Evolutionary conservation across 2,888 invertebrate species (phyloP), one percentile per base, ranked within the genome.

Genomic region (Heliconius cydno): DNA sequence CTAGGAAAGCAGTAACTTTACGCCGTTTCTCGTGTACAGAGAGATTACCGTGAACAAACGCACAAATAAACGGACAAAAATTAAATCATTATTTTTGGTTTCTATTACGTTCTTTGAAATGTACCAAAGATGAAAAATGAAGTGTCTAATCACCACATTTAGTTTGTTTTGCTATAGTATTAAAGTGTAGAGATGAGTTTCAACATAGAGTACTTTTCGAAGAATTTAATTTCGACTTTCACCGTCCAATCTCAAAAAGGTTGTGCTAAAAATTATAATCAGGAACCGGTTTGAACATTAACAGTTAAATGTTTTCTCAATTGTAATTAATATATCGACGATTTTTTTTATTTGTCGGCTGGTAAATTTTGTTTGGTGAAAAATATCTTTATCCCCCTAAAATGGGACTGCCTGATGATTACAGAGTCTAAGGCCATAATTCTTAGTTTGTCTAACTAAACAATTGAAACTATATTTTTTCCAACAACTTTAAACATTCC

Each of bases 181-280:
- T 63, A 0, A 12, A 28, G 28, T 28, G 28, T 28, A 28, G 28
- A 25, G 1, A 12, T 22, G 7, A n/a, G 2, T 28, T 28, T 28
- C 28, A 28, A 28, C 28, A 28, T 28, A 28, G 28, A 28, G 28
- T 28, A 28, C 28, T 67, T 5, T 67, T 67, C 34, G 67, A 34
- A 19, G 67, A 67, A n/a, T 30, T 67, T 34, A 34, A 67, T 34
- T 34, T 9, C 34, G 34, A 67, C 67, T 67, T 67, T 67, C 67
- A 22, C 10, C 34, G 19, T 67, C 34, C 22, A 34, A 67, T 67
- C 30, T 67, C 22, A 22, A 67, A 19, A 67, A 34, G 5, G 22
- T 67, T 67, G 34, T 34, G 30, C 67, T n/a, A 22, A 67, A 67
- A 67, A 34, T 67, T 22, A 34, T 67, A 22, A 34, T n/a, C 34